These are phyloP conservation scores for Pipistrellus kuhlii DNA, from an alignment of 2,797 vertebrate genomes.

Conservation along the genomic window DNA sequence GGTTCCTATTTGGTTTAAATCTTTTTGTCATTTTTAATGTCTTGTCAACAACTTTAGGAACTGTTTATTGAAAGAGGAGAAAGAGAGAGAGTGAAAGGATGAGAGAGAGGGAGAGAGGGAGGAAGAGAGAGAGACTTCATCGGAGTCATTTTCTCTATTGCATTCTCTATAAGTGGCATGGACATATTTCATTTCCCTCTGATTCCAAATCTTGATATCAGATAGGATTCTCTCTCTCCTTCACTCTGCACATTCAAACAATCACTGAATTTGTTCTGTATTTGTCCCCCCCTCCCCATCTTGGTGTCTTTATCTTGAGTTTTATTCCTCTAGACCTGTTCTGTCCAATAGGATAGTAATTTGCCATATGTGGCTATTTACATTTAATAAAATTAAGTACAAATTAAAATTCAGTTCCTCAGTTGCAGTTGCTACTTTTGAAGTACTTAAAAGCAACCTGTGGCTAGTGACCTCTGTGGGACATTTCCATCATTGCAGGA, in stretches of 20 bases:
- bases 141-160: background rate
- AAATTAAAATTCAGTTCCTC: background rate
- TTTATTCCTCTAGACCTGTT: background rate
- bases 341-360: background rate
- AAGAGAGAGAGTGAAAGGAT: no score
- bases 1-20: constrained; percentile 41
- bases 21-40: constrained; percentile 68
- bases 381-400: background rate
- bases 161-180: background rate
- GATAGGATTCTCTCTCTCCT: background rate
- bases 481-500: background rate
- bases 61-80: constrained; percentile 24
- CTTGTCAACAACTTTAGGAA: constrained; percentile 47
- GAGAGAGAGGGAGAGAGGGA: background rate
- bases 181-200: constrained; percentile 13
- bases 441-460: background rate
- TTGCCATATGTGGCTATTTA: background rate
- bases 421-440: background rate
- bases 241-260: background rate
- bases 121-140: background rate
- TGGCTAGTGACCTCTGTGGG: background rate
- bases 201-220: background rate
- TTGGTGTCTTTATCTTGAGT: background rate
- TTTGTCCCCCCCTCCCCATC: background rate
- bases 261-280: background rate